Percentiles rank a stretch among this genome's conserved stretches.
phyloP scores from a whole-genome alignment of 92 coral and sea anemone genomes.

The Siderastrea radians region DNA sequence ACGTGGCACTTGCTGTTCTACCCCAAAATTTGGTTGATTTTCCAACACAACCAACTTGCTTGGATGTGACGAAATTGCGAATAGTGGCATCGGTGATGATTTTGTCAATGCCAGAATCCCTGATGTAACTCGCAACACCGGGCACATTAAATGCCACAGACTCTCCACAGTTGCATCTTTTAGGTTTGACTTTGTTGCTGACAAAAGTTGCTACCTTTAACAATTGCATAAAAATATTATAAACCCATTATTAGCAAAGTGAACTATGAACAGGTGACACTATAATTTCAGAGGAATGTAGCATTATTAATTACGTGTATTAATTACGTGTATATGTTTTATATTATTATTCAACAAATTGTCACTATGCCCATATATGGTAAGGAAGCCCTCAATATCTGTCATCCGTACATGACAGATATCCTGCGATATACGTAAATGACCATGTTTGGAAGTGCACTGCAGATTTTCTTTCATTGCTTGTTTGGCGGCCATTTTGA shows the following conservation, averaged over 20 bases:
- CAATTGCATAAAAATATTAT: background rate
- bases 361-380: too few species aligned
- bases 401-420: too few species aligned
- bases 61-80: conserved; percentile 16
- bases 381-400: too few species aligned
- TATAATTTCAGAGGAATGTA: background rate
- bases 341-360: too few species aligned
- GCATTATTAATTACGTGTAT: background rate
- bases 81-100: conserved; percentile 21
- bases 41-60: conserved; percentile 30
- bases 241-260: background rate
- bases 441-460: too few species aligned
- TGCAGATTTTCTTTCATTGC: too few species aligned
- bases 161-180: conserved; percentile 28
- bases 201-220: conserved; percentile 41
- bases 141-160: conserved; percentile 56
- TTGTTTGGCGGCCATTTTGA: too few species aligned
- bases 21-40: conserved; percentile 39
- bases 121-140: conserved; percentile 5
- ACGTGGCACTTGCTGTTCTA: conserved; percentile 16
- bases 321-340: conserved; percentile 1
- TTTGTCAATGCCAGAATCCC: background rate
- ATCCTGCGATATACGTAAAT: too few species aligned
- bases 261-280: background rate
- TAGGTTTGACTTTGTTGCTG: conserved; percentile 23